Base-by-base conservation (phyloP, 2,888 invertebrate genomes). In the Stenchaetothrips biformis region DNA sequence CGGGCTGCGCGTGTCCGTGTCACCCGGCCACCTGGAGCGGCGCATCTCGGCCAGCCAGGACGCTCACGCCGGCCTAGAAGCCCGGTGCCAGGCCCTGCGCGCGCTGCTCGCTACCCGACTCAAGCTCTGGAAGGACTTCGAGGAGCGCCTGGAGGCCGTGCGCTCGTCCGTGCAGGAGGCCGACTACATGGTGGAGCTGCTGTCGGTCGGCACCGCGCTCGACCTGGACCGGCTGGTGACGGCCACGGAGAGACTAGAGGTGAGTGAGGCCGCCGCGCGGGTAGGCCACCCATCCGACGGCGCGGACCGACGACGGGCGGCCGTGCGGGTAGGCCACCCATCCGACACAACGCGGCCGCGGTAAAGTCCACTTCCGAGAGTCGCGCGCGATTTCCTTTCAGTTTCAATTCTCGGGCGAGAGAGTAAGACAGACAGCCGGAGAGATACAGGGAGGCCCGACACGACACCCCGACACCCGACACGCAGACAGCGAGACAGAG, bases 171-270 rank as follows among this genome's bases (percentile, higher is more conserved):
- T 95, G 0, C 91, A 94, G 81, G 95, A 95, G 84, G 94, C 95
- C 0, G 95, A 95, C 86, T 95, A 94, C 84, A 94, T 95, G 94
- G 94, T 94, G 88, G 95, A 95, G 83, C 88, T 95, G 81, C 88
- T 95, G 18, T 93, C 94, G 0, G 93, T 95, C 0, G 95, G 95
- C 85, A 95, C 94, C 0, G 92, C 93, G 82, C 93, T 95, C 21
- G 95, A 95, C 86, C 95, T 95, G 84, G 94, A 94, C 83, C 89
- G 95, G 11, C 88, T 95, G 81, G 89, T 93, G 80, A 95, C 94
- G 85, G 95, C 95, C 77, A 95, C 95, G 0, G 94, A 95, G 86
- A 89, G 95, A 85, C 89, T 95, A 81, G 94, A 95, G 92, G 95
- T 95, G 84, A 90, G 90, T 88, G 62, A 18, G 25, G 21, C 67